Base-by-base conservation (phyloP, 2,113 vertebrate genomes). In the Pseudorectes ferrugineus region DNA sequence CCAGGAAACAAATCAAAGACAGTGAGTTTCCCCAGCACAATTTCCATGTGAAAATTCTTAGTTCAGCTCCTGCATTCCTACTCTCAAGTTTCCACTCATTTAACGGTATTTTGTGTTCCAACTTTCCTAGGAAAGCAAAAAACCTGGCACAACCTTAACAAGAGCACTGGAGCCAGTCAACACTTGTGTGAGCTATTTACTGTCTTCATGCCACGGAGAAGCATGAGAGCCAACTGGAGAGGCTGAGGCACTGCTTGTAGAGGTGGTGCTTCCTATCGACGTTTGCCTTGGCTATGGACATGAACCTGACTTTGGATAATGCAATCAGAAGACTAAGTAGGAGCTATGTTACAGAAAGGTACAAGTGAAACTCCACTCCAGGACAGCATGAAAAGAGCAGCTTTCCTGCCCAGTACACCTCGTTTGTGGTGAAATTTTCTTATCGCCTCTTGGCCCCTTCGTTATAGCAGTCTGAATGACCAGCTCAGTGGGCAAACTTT, bases 181-280 rank as follows among this genome's bases (percentile, higher is more conserved):
- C 33, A 29, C 23, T 35, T 55, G 8, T 17, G 29, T 67, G 48
- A 67, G 31, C 2, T 36, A 6, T 43, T 72, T 26, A 16, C 26
- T 12, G 10, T 29, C 58, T 72, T 33, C 1, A 0, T 38, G 48
- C 70, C 29, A 12, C 0, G 4, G 52, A n/a, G 46, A 40, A n/a
- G 13, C 22, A 1, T 0, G 5, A 71, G 18, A 72, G 29, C 36
- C 25, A 54, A 0, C 20, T 21, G 29, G 36, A 33, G 43, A 52
- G 49, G 29, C 2, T 40, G 43, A 40, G 15, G 21, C 35, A 17
- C n/a, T 65, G 38, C 38, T 22, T 40, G 25, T 17, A 9, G 45
- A 12, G 21, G 15, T n/a, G 61, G 13, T 59, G 13, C n/a, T 52
- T 42, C 59, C 45, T 24, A 5, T 9, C 6, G 2, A 5, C 10